Evolutionary conservation across 2,113 vertebrate genomes (phyloP), one percentile per base, ranked within the genome.

Genomic region (Heterochromis multidens): DNA sequence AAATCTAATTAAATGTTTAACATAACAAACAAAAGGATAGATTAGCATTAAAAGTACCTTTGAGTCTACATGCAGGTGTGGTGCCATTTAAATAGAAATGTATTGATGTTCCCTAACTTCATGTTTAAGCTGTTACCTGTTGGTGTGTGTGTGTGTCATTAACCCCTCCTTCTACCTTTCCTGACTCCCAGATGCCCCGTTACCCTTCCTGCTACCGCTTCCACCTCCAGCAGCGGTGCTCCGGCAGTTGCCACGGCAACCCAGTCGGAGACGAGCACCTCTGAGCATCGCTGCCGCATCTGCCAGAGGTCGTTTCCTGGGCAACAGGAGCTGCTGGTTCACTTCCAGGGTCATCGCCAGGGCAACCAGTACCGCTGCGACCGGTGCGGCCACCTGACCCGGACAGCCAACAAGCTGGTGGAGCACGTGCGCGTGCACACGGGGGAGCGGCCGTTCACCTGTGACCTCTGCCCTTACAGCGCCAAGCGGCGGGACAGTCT

Each of bases 401-500:
- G 99, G 96, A 99, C 99, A 0, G 99, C 99, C 97, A 99, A 99
- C 94, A 99, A 99, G 97, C 97, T 99, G 95, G 98, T 99, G 65
- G 99, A 99, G 94, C 99, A 99, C 33, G 98, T 99, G 93, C 99
- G 98, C 3, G 99, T 99, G 91, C 99, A 99, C 97, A 99, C 99
- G 0, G 99, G 99, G 1, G 99, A 99, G 96, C 97, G 98, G 89
- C 99, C 99, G 89, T 99, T 99, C 96, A 98, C 97, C 96, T 99
- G 99, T 96, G 97, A 97, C 96, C 98, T 98, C 94, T 99, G 99
- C 97, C 97, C 97, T 90, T 99, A 99, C 95, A 99, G 99, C 96
- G 99, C 98, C 97, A 99, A 99, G 94, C 96, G 99, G 96, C 97
- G 99, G 96, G 99, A 99, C 98, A 99, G 99, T 97, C 98, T 99